These are phyloP conservation scores for Heterotilapia buettikoferi DNA, from an alignment of 2,113 vertebrate genomes.

Conservation along the genomic window DNA sequence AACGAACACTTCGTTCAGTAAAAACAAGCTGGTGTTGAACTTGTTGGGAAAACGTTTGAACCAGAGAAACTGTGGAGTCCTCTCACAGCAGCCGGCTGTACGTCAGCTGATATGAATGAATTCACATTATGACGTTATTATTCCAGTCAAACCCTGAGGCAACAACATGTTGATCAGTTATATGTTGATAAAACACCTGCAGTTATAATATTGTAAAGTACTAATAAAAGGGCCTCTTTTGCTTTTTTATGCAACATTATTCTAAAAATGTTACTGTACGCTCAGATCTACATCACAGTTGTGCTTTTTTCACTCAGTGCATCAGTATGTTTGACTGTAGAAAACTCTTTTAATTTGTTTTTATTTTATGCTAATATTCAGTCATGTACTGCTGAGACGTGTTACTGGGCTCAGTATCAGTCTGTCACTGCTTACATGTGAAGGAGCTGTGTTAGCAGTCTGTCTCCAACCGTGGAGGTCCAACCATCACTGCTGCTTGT, in stretches of 20 bases:
- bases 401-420: background rate
- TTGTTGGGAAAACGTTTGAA: background rate
- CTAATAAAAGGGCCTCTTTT: background rate
- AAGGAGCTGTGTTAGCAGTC: background rate
- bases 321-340: background rate
- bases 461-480: background rate
- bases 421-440: background rate
- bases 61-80: background rate
- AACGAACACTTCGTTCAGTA: background rate
- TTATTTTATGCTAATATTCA: background rate
- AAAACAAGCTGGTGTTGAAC: background rate
- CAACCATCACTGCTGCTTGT: conserved; percentile 12
- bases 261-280: background rate
- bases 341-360: background rate
- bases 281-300: background rate
- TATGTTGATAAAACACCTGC: background rate
- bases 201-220: background rate
- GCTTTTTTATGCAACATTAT: background rate
- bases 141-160: background rate
- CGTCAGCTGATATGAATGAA: background rate
- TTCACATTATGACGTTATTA: background rate
- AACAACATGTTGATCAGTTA: accelerated
- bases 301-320: background rate
- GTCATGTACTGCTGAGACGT: background rate
- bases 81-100: background rate